These are phyloP conservation scores for Tonatia bakeri DNA, from an alignment of 2,113 vertebrate genomes.

Conservation along the genomic window DNA sequence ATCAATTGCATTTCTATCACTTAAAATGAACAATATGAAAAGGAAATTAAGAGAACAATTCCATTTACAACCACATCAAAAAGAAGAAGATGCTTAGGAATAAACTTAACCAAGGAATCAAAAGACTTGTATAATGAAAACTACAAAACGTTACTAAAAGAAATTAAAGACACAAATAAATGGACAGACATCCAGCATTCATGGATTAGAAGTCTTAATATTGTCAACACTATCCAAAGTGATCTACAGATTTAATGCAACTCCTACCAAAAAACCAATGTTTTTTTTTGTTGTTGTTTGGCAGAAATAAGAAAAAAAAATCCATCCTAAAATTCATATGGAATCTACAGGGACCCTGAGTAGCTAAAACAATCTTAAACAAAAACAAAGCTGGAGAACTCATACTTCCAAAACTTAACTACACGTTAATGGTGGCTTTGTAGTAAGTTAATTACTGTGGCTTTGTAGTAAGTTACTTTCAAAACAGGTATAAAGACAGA, in stretches of 20 bases:
- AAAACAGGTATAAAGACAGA: background rate
- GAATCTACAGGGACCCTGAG: background rate
- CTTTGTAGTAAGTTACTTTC: background rate
- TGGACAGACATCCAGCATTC: background rate
- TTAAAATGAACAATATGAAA: background rate
- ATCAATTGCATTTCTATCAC: background rate
- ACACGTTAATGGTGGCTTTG: background rate
- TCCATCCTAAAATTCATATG: background rate
- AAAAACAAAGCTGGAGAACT: background rate
- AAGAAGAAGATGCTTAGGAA: background rate
- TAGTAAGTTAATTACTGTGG: background rate
- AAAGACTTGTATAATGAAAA: background rate
- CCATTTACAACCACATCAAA: background rate
- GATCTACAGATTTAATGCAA: background rate
- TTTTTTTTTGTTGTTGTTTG: background rate
- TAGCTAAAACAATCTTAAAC: background rate
- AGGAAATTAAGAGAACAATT: background rate
- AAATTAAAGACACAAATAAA: background rate
- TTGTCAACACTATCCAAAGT: background rate
- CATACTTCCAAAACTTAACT: background rate
- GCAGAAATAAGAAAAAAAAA: background rate
- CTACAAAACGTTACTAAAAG: background rate
- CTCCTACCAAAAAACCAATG: background rate
- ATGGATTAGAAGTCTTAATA: background rate
- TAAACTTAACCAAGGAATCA: background rate